Evolutionary conservation across 1,140 invertebrate species (phyloP).

Genomic region (Campodea augens): DNA sequence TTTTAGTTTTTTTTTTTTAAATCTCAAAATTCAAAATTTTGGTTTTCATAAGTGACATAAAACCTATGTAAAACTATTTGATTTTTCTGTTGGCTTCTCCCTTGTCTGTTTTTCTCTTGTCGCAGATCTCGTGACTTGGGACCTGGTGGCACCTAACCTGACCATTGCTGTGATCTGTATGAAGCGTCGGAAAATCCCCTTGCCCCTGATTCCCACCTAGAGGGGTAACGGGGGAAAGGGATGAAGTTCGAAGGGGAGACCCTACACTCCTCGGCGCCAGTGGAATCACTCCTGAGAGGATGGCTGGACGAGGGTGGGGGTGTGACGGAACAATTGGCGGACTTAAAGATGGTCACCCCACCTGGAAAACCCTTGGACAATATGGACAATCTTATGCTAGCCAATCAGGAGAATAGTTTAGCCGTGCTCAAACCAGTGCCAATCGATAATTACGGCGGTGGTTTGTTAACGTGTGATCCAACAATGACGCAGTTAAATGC

Average conservation of each 20-base stretch:
- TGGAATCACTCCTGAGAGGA: not conserved
- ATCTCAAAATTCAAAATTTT: too few species aligned
- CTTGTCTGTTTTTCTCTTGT: not conserved
- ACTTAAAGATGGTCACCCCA: not conserved
- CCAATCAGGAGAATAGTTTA: conserved; percentile 30
- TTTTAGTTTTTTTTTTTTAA: too few species aligned
- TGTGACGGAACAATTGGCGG: not conserved
- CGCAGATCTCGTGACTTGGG: not conserved
- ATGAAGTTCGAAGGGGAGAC: not conserved
- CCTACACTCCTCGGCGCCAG: not conserved
- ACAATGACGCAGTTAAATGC: conserved; percentile 39
- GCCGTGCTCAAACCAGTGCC: conserved; percentile 70
- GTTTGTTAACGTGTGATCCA: conserved; percentile 59
- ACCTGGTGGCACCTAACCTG: not conserved
- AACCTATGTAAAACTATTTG: too few species aligned
- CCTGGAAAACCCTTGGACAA: conserved; percentile 26
- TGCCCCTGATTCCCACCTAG: not conserved
- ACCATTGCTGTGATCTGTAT: not conserved
- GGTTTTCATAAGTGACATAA: too few species aligned
- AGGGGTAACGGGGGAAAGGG: not conserved
- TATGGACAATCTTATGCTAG: conserved; percentile 40
- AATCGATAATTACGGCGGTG: conserved; percentile 58
- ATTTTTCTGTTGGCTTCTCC: too few species aligned
- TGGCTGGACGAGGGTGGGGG: not conserved
- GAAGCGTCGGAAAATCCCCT: not conserved